phyloP scores from a whole-genome alignment of 2,113 vertebrate genomes.

The Pelecanoides urinatrix region DNA sequence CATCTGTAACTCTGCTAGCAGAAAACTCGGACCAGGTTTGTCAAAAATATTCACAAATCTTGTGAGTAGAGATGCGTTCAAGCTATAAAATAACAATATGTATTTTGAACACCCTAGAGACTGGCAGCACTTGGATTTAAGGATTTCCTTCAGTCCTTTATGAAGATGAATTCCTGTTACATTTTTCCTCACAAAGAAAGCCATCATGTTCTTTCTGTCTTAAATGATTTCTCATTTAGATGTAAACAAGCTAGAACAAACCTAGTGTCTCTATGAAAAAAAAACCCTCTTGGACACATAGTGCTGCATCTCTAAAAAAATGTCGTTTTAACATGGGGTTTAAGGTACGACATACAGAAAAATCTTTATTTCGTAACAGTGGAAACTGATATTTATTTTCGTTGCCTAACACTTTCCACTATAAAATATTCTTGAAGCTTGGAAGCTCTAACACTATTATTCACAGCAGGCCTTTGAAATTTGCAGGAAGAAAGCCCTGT shows the following conservation, averaged over 20 bases:
- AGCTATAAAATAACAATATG: background rate
- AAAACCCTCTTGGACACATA: background rate
- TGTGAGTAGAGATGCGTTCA: background rate
- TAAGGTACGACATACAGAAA: background rate
- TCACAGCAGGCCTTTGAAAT: conserved; percentile 43
- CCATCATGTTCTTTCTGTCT: background rate
- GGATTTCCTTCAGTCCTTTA: background rate
- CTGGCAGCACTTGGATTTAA: background rate
- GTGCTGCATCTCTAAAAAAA: background rate
- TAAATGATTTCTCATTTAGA: background rate
- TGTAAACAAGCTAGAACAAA: background rate
- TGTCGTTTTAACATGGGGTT: background rate
- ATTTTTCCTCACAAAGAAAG: background rate
- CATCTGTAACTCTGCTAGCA: conserved; percentile 14
- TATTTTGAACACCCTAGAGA: background rate
- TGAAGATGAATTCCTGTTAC: background rate
- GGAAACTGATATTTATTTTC: conserved; percentile 24
- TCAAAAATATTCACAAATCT: background rate
- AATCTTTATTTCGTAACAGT: background rate
- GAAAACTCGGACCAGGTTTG: conserved; percentile 43
- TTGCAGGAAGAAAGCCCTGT: conserved; percentile 9
- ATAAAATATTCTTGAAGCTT: conserved; percentile 16
- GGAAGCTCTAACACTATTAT: conserved; percentile 6
- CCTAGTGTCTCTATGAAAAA: background rate
- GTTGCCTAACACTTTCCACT: conserved; percentile 45